phyloP scores from a whole-genome alignment of 2,797 vertebrate genomes.

The Xiphophorus birchmanni region DNA sequence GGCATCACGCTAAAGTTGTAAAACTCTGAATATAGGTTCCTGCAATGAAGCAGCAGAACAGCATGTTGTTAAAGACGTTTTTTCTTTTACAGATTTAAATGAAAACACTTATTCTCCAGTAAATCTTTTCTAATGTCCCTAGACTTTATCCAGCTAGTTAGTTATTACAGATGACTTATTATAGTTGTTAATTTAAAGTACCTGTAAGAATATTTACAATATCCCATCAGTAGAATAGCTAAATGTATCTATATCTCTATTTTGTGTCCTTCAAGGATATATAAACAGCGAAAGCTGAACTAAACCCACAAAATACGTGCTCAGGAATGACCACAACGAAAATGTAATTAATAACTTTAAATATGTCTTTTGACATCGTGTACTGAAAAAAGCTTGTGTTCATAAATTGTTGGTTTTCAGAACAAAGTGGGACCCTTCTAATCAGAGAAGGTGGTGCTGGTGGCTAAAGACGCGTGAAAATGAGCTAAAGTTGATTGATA shows the following conservation, averaged over 20 bases:
- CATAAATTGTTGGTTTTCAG: conserved; percentile 25
- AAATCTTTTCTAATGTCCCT: not conserved
- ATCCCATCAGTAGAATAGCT: not conserved
- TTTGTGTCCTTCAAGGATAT: not conserved
- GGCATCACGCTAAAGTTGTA: not conserved
- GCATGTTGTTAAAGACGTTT: not conserved
- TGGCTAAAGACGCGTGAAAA: conserved; percentile 38
- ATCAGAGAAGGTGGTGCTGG: conserved; percentile 23
- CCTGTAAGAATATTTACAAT: not conserved
- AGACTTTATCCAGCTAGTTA: not conserved
- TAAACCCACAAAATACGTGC: not conserved
- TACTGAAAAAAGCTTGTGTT: conserved; percentile 10
- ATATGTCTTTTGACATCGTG: not conserved
- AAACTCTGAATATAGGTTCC: not conserved
- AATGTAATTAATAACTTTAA: not conserved
- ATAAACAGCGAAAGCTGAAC: not conserved
- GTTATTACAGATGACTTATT: not conserved
- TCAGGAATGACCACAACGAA: not conserved
- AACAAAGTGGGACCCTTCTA: conserved; percentile 25
- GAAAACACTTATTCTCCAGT: not conserved
- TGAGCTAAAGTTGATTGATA: conserved; percentile 48
- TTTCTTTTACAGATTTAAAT: not conserved
- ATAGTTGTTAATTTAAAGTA: not conserved
- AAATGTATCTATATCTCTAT: not conserved
- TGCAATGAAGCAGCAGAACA: not conserved